These are phyloP conservation scores for Cephalopachus bancanus DNA, from an alignment of 2,797 vertebrate genomes.

Conservation along the genomic window DNA sequence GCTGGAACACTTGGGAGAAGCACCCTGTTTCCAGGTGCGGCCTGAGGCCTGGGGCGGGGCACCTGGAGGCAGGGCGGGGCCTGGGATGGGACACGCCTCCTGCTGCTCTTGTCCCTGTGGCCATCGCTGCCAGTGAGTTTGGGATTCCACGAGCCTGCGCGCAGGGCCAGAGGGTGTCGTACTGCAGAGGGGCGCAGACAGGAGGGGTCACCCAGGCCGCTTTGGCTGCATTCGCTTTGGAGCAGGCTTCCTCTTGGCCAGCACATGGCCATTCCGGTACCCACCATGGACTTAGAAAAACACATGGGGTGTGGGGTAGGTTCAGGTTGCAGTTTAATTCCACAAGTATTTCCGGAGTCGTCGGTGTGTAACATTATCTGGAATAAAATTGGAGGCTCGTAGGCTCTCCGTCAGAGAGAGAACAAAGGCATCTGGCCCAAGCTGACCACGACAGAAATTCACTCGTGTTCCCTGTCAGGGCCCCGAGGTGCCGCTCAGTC, in stretches of 20 bases:
- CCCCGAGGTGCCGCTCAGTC: neutral
- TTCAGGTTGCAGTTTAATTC: conserved; percentile 57
- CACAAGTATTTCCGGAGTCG: conserved; percentile 53
- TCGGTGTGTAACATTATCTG: conserved; percentile 33
- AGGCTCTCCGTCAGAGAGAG: neutral
- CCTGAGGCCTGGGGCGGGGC: neutral
- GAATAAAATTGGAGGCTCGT: conserved; percentile 14
- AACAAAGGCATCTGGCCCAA: neutral
- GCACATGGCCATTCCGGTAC: conserved; percentile 12
- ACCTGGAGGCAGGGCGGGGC: neutral
- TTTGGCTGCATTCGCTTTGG: neutral
- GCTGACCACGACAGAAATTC: neutral
- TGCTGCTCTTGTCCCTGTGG: neutral
- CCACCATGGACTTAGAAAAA: conserved; percentile 51
- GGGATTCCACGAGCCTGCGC: no score
- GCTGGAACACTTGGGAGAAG: no score
- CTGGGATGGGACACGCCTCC: neutral
- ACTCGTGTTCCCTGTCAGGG: neutral
- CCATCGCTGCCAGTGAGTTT: neutral
- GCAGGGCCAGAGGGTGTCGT: no score
- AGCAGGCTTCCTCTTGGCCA: conserved; percentile 48
- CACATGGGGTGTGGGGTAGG: neutral
- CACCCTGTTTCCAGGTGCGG: no score
- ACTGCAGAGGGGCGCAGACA: no score
- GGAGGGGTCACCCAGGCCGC: neutral